phyloP scores from a whole-genome alignment of 2,888 invertebrate genomes.

The Megaustenia siamemsis region DNA sequence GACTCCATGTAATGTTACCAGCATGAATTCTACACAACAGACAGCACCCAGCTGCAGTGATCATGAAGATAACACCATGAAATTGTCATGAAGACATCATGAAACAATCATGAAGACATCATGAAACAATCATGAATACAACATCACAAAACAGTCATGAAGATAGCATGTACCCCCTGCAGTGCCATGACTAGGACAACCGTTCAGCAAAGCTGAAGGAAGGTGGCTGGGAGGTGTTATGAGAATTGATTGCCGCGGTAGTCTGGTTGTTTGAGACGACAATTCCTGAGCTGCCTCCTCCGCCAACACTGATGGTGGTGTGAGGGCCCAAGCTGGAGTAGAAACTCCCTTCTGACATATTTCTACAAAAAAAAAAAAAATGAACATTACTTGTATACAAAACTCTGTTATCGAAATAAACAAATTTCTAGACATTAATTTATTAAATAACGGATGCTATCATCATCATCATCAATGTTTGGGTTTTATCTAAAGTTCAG shows the following conservation, averaged over 20 bases:
- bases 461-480: no score
- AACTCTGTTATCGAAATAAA: no score
- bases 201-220: conserved; percentile 73
- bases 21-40: not conserved
- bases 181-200: conserved; percentile 63
- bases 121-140: not conserved
- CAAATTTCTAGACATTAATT: no score
- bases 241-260: conserved; percentile 41
- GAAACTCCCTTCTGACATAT: conserved; percentile 47
- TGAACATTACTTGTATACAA: no score
- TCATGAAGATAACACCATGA: conserved; percentile 3
- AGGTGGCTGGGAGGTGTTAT: conserved; percentile 62
- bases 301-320: conserved; percentile 2
- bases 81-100: not conserved
- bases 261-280: conserved; percentile 23
- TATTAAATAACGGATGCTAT: no score
- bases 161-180: conserved; percentile 2
- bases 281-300: conserved; percentile 11
- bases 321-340: conserved; percentile 34
- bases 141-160: not conserved
- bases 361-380: conserved; percentile 47
- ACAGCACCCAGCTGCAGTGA: conserved; percentile 28
- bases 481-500: no score
- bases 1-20: not conserved
- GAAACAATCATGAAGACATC: not conserved